These are phyloP conservation scores for Nestor notabilis DNA, from an alignment of 2,113 vertebrate genomes.

Conservation along the genomic window DNA sequence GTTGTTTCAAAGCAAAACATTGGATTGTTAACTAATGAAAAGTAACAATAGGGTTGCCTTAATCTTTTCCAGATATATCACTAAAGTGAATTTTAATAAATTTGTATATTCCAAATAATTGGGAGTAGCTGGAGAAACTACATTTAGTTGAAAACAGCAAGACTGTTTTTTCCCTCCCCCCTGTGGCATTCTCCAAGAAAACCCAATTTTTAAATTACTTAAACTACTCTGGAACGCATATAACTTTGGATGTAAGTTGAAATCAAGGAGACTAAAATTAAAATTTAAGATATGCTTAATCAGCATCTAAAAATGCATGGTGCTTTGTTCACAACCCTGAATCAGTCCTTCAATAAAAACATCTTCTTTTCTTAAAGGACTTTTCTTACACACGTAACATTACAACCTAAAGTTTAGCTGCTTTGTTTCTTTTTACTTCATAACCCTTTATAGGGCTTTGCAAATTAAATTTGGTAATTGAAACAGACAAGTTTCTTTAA, in stretches of 20 bases:
- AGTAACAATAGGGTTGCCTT: neutral
- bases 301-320: neutral
- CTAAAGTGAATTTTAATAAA: neutral
- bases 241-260: neutral
- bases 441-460: slow-evolving; percentile 52
- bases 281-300: neutral
- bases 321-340: neutral
- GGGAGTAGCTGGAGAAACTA: neutral
- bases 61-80: neutral
- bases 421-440: slow-evolving; percentile 47
- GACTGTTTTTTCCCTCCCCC: neutral
- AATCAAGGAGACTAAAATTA: neutral
- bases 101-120: neutral
- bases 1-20: neutral
- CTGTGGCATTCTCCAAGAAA: neutral
- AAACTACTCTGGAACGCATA: neutral
- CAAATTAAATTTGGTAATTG: slow-evolving; percentile 64
- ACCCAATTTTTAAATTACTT: neutral
- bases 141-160: neutral
- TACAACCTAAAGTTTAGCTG: neutral
- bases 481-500: slow-evolving; percentile 66
- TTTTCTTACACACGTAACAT: neutral
- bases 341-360: neutral
- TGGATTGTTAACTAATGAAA: neutral
- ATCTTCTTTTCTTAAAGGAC: neutral